Conservation (phyloP, 2,888 invertebrate genomes). For the Hybos culiciformis region DNA sequence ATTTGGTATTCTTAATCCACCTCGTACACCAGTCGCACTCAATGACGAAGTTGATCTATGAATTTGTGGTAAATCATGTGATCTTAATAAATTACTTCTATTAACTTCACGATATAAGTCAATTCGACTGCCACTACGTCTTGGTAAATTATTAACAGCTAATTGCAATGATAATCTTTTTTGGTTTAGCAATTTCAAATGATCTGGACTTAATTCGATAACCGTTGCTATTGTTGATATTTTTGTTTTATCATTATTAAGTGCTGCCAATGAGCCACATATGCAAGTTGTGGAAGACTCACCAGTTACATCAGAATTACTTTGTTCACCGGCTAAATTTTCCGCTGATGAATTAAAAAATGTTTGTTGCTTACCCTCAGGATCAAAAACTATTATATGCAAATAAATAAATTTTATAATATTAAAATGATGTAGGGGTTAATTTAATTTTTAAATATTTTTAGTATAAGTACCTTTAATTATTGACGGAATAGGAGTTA, state of each 20-base stretch:
- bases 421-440: background rate
- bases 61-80: slow-evolving; percentile 21
- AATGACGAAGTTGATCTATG: slow-evolving; percentile 26
- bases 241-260: background rate
- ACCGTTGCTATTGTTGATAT: slow-evolving; percentile 19
- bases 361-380: too few relatives aligned
- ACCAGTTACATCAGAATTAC: too few relatives aligned
- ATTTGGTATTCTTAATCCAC: background rate
- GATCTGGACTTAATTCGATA: slow-evolving; percentile 32
- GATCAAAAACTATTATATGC: too few relatives aligned
- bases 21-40: background rate
- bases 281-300: background rate
- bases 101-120: slow-evolving; percentile 21
- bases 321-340: too few relatives aligned
- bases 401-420: too few relatives aligned
- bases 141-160: slow-evolving; percentile 27
- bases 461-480: slow-evolving; percentile 18
- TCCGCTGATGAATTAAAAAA: too few relatives aligned
- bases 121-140: slow-evolving; percentile 18
- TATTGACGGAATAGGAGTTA: slow-evolving; percentile 21
- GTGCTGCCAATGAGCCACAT: background rate
- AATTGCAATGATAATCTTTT: slow-evolving; percentile 34
- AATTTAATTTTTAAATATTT: background rate
- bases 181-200: slow-evolving; percentile 29
- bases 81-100: slow-evolving; percentile 28